Conservation (phyloP, 2,113 vertebrate species). For the Coptodon bakossiorum region DNA sequence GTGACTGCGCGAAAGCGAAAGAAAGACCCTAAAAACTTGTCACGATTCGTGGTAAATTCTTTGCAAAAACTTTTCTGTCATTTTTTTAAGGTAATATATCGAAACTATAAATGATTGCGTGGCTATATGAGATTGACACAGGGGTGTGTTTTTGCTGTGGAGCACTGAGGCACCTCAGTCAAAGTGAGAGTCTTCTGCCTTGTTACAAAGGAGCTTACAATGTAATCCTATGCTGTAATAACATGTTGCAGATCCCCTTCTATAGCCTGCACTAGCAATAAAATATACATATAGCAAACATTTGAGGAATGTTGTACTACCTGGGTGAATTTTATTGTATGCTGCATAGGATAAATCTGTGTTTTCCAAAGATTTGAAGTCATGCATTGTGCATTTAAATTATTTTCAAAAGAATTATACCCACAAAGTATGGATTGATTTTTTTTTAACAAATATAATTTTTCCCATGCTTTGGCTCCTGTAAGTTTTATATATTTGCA, state of each 20-base stretch:
- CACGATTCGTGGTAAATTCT: constrained; percentile 7
- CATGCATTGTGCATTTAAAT: background rate
- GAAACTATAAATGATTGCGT: background rate
- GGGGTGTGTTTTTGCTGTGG: background rate
- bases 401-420: background rate
- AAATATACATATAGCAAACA: background rate
- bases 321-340: background rate
- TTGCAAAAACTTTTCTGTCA: constrained; percentile 24
- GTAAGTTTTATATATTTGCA: background rate
- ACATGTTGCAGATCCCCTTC: constrained; percentile 34
- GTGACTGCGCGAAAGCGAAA: background rate
- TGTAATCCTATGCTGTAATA: constrained; percentile 26
- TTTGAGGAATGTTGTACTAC: background rate
- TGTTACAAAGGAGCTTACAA: constrained; percentile 44
- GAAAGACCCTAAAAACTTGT: constrained; percentile 29
- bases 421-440: background rate
- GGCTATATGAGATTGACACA: background rate
- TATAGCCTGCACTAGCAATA: background rate
- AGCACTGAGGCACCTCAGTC: constrained; percentile 24
- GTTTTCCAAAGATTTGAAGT: background rate
- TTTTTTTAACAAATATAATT: background rate
- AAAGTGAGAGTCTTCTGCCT: constrained; percentile 1
- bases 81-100: background rate
- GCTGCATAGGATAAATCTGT: background rate
- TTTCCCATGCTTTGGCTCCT: background rate